Base-by-base conservation (phyloP, 2,797 vertebrate species). In the Otolemur crassicaudatus region DNA sequence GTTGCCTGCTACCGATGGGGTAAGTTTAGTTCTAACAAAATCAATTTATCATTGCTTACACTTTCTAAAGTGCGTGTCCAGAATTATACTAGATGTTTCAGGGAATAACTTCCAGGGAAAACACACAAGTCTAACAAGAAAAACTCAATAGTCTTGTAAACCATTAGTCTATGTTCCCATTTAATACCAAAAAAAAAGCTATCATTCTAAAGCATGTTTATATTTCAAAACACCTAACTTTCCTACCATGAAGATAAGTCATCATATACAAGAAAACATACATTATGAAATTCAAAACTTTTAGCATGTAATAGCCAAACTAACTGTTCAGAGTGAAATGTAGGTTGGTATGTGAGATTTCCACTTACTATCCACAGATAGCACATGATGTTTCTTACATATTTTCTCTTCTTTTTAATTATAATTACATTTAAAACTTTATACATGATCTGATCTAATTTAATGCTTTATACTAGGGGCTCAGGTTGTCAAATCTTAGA, bases 101-200 rank as follows among this genome's bases (percentile, higher is more conserved):
- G 27, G 22, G 31, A 46, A 91, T 70, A 61, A 65, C 16, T 95
- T 89, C 60, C 60, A 95, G 37, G 37, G 37, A 40, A 95, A 91
- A 60, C 11, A 86, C 16, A 90, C 4, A 67, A 43, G 9, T 61
- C 81, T 85, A 86, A 97, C 29, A 27, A 70, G 67, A 79, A 90
- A 91, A 91, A 69, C 2, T 53, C 40, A 94, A 70, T 31, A 76
- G 27, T 72, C 79, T 86, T 95, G 87, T 89, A 95, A 97, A 92
- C 6, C 6, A 69, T 43, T 70, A 65, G 16, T 3, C 12, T 88
- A 4, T 73, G 3, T 34, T 13, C 16, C 25, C 22, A 86, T 88
- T 95, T 96, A 80, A 34, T 53, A 70, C 20, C 85, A 81, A 92
- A 27, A 7, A 58, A 58, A 10, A 34, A n/a, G 19, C 37, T 91